phyloP scores from a whole-genome alignment of 2,113 vertebrate genomes.

The Archocentrus centrarchus region DNA sequence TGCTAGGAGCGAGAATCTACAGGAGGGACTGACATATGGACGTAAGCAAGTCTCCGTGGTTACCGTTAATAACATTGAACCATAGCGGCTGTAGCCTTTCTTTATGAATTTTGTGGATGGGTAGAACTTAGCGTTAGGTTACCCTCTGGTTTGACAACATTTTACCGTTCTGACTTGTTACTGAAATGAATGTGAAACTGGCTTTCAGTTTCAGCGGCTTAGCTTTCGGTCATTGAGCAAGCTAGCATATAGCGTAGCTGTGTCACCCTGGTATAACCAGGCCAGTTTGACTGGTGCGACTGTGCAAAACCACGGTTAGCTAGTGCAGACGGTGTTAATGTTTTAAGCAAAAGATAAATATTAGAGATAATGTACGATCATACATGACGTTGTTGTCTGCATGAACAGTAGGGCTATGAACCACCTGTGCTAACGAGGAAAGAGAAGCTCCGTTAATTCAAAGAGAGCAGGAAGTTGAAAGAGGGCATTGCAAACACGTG shows the following conservation, averaged over 20 bases:
- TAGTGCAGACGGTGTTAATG: not conserved
- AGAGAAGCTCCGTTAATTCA: not conserved
- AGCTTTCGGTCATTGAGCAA: not conserved
- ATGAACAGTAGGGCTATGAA: not conserved
- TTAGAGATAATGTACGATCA: too few species aligned
- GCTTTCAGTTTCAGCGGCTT: not conserved
- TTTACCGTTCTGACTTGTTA: not conserved
- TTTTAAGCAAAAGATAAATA: too few species aligned
- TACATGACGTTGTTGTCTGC: not conserved
- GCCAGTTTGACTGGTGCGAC: constrained; percentile 6
- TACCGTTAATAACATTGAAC: not conserved
- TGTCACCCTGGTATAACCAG: constrained; percentile 46
- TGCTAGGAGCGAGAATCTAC: not conserved
- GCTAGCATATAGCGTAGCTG: constrained; percentile 41
- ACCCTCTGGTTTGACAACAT: not conserved
- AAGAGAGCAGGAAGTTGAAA: constrained; percentile 65
- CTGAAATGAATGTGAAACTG: not conserved
- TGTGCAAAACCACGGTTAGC: not conserved
- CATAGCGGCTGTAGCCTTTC: not conserved
- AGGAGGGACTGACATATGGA: not conserved
- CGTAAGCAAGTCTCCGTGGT: not conserved
- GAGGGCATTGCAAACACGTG: constrained; percentile 71
- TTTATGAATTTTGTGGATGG: not conserved
- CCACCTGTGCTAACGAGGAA: not conserved
- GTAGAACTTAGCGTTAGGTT: not conserved